Evolutionary conservation across 2,797 vertebrate genomes (phyloP), one percentile per base, ranked within the genome.

Genomic region (Anableps anableps): DNA sequence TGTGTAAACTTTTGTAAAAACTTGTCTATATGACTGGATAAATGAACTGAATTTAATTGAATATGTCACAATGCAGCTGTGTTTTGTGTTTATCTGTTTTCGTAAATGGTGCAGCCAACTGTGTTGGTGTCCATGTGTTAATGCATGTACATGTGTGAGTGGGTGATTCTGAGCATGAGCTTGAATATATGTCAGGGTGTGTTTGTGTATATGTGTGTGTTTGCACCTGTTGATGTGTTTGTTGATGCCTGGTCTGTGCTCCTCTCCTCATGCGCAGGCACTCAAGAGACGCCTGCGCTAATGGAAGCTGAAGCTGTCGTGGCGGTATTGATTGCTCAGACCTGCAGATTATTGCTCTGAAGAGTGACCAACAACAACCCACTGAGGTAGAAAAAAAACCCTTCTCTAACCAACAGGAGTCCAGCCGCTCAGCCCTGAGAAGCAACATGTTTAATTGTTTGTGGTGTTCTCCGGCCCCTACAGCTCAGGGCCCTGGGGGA

Each of bases 391-490:
- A 55, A 88, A 92, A 66, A 75, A 88, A 93, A 91, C 91, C 89
- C 92, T 94, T 91, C 90, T 94, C 91, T 76, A 80, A 87, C 89
- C 94, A 90, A 91, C 92, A 88, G 88, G 88, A 95, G 88, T 89
- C 80, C 14, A 74, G 82, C 86, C 70, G 85, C 92, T 92, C 84
- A 88, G 88, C 87, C 91, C 93, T 41, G 86, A 93, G 91, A 94
- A 95, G 92, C 93, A 93, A 95, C 92, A 91, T 93, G 94, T 95
- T 95, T 96, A 96, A 96, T 96, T 96, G 96, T 96, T 96, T 96
- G 95, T 92, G 93, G 92, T 95, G 94, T 94, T 94, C 90, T 94
- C 88, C 74, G 84, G 95, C 89, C 93, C 93, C 89, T 88, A 86
- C 89, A 80, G 94, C 94, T 87, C 90, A 80, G 92, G 89, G 92